A percentile compares a stretch with the other conserved stretches of the same genome.
These are phyloP conservation scores for Vesta saturnalis DNA, from an alignment of 2,888 invertebrate species.

Conservation along the genomic window DNA sequence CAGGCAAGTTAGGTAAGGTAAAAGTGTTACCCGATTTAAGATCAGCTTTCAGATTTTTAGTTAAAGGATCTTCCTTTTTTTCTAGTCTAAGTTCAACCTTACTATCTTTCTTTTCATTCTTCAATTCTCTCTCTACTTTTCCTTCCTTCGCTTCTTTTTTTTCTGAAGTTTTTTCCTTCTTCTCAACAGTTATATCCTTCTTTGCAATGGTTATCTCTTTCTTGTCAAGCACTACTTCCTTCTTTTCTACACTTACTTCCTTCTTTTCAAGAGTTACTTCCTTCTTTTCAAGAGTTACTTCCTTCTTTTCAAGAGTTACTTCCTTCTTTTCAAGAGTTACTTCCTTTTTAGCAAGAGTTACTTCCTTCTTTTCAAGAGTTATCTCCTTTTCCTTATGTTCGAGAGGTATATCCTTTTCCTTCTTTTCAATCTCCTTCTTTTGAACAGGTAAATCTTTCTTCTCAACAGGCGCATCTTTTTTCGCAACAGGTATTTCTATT, in stretches of 20 bases:
- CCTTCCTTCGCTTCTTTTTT: background rate
- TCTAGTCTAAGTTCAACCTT: background rate
- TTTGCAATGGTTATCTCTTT: background rate
- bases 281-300: background rate
- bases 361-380: background rate
- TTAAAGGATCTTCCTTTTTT: background rate
- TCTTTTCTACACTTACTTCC: no score
- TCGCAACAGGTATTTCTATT: background rate
- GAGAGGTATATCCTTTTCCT: no score
- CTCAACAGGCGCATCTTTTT: background rate
- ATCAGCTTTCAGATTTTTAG: background rate
- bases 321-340: no score
- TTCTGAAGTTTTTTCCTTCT: background rate
- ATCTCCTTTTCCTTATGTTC: no score
- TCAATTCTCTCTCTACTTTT: background rate
- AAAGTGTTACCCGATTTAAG: background rate
- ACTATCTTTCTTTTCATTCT: background rate
- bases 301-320: background rate
- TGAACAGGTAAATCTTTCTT: background rate
- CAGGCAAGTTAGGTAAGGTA: background rate
- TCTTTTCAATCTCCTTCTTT: background rate
- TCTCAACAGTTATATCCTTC: background rate
- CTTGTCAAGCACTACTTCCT: background rate
- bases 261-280: background rate
- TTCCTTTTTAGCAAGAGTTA: background rate